phyloP scores from a whole-genome alignment of 2,888 invertebrate species.

The Caenorhabditis afra region DNA sequence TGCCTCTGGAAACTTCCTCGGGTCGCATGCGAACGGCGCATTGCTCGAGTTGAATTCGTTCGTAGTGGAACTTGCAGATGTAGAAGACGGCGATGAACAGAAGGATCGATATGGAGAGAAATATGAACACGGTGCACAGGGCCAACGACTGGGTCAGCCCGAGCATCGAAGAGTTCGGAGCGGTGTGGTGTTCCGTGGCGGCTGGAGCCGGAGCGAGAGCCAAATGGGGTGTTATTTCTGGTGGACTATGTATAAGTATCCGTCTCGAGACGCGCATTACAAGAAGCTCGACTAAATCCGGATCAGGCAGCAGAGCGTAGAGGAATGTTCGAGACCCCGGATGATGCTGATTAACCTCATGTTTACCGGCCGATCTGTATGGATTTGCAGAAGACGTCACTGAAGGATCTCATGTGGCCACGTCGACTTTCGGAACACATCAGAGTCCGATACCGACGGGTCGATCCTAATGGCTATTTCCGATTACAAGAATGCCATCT shows the following conservation, averaged over 20 bases:
- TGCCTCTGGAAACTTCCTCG: constrained; percentile 23
- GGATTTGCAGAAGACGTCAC: constrained; percentile 22
- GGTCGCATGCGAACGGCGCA: constrained; percentile 39
- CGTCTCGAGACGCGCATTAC: constrained; percentile 2
- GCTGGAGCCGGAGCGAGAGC: neutral
- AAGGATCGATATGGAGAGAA: constrained; percentile 43
- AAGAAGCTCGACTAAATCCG: constrained; percentile 20
- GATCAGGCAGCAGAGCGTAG: constrained; percentile 33
- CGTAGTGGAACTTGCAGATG: constrained; percentile 50
- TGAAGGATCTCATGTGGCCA: constrained; percentile 5
- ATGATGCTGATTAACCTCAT: constrained; percentile 36
- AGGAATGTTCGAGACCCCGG: constrained; percentile 33
- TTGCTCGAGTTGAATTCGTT: constrained; percentile 26
- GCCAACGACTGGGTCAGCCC: constrained; percentile 46
- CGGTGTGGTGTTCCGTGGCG: constrained; percentile 25
- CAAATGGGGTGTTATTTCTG: neutral
- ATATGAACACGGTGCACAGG: constrained; percentile 53
- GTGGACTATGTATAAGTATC: constrained; percentile 31
- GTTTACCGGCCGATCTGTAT: constrained; percentile 10
- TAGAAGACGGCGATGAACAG: constrained; percentile 41
- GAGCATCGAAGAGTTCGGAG: constrained; percentile 34
- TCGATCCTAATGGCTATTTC: constrained; percentile 9
- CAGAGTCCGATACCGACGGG: constrained; percentile 1
- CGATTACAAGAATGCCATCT: constrained; percentile 2
- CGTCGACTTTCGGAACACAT: constrained; percentile 4